A percentile compares a stretch with the other conserved stretches of the same genome.
phyloP scores from a whole-genome alignment of 2,113 vertebrate species.

The Hystrix cristata region DNA sequence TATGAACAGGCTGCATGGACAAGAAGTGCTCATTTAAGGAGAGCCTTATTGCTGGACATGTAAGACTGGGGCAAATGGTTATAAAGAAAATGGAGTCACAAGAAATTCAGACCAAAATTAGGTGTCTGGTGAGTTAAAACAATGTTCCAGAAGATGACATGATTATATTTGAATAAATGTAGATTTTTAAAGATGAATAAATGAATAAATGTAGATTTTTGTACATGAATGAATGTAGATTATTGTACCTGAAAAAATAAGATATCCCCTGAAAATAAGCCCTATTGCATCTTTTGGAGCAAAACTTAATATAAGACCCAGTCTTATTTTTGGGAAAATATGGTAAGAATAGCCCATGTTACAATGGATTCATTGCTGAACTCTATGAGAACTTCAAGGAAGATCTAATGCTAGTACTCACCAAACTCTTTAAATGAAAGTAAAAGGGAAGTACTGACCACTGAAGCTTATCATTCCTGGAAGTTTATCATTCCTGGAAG shows the following conservation, averaged over 20 bases:
- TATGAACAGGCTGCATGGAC: not conserved
- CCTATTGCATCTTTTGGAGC: not conserved
- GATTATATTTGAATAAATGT: not conserved
- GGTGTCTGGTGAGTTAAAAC: no score
- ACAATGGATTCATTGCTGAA: no score
- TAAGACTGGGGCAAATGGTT: no score
- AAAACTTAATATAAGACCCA: not conserved
- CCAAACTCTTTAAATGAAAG: not conserved
- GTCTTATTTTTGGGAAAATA: not conserved
- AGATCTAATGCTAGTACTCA: no score
- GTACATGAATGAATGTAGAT: not conserved
- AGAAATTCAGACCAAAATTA: no score
- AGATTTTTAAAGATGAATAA: not conserved
- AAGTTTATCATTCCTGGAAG: no score
- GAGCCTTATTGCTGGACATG: no score
- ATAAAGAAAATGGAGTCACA: no score
- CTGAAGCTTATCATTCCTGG: no score
- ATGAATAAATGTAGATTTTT: not conserved
- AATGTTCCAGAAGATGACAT: not conserved
- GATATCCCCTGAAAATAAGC: not conserved
- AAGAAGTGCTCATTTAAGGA: no score
- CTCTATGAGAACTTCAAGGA: no score
- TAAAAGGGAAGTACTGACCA: not conserved
- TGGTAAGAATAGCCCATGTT: not conserved
- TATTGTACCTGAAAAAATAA: not conserved